phyloP scores from a whole-genome alignment of 2,113 vertebrate species.

The Bagarius yarrelli region DNA sequence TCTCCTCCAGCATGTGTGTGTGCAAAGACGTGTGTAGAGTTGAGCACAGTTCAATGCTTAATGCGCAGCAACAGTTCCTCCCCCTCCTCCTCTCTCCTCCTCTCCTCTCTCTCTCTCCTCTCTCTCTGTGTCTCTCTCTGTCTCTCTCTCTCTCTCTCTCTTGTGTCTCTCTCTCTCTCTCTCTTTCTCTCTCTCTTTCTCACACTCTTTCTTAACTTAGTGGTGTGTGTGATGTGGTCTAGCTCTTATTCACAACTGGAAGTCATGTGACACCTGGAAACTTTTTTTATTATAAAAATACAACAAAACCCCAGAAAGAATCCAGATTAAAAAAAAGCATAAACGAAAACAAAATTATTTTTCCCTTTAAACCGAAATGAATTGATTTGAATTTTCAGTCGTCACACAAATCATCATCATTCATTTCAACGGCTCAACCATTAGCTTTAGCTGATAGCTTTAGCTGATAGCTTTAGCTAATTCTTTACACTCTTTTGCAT shows the following conservation, averaged over 20 bases:
- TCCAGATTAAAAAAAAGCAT: slow-evolving; percentile 5
- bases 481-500: too few relatives aligned
- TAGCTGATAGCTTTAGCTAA: too few relatives aligned
- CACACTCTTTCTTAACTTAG: slow-evolving; percentile 61
- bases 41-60: slow-evolving; percentile 58
- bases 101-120: too few relatives aligned
- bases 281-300: slow-evolving; percentile 52
- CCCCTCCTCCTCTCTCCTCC: too few relatives aligned
- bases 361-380: too few relatives aligned
- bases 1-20: slow-evolving; percentile 36
- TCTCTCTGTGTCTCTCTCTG: slow-evolving; percentile 41
- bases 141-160: slow-evolving; percentile 36
- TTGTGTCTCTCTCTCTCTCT: slow-evolving; percentile 41
- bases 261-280: slow-evolving; percentile 75
- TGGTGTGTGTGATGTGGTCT: slow-evolving; percentile 70
- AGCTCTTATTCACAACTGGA: slow-evolving; percentile 71
- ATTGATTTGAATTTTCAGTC: too few relatives aligned
- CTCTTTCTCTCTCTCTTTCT: slow-evolving; percentile 48
- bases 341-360: neutral
- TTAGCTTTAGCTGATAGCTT: too few relatives aligned
- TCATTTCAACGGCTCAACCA: too few relatives aligned
- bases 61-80: slow-evolving; percentile 60
- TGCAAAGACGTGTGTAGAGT: slow-evolving; percentile 54
- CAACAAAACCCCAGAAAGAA: slow-evolving; percentile 61
- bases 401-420: too few relatives aligned